Base-by-base conservation (phyloP, 1,140 invertebrate genomes). In the Drosophila ohnishii region DNA sequence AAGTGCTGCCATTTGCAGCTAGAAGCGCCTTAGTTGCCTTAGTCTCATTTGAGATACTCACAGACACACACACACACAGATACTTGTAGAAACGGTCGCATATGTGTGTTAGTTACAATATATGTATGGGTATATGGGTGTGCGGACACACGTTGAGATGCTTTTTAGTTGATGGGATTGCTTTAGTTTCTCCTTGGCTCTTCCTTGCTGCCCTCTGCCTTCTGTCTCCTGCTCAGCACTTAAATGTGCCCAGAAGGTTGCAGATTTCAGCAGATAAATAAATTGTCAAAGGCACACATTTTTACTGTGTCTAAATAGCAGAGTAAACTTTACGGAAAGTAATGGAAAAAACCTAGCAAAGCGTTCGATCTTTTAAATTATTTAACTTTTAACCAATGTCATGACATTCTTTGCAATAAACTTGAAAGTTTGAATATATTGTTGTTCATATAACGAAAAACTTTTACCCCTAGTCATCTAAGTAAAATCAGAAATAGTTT, bases 81-180 rank as follows among this genome's bases (percentile, higher is more conserved):
- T 53, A 50, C 42, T 8, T 5, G 19, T 14, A n/a, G 3, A 48
- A 2, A 16, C 48, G n/a, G n/a, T 0, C n/a, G 16, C 25, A 11
- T 28, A 28, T 62, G 48, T 62, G 62, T 53, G 47, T 62, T 55
- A n/a, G 55, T 45, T 28, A 65, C 56, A 61, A 65, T 65, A 37
- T 30, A 60, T 28, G 5, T 60, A 45, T 51, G 45, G 13, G 34
- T 73, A 55, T 45, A 44, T 65, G 57, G 50, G 19, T 75, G 58
- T 78, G 57, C 51, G 82, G 69, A 78, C 78, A 86, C 64, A 86
- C 78, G 75, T 77, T 77, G 76, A 88, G 80, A 87, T 87, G 83
- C 84, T 87, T 87, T 87, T 83, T 87, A 87, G 84, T 87, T 87
- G 83, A 87, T 87, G 83, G 79, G 84, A 88, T 86, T 86, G 75